A percentile compares a stretch with the other conserved stretches of the same genome.
Evolutionary conservation across 1,140 invertebrate species (phyloP).

Genomic region (Drosophila saltans): DNA sequence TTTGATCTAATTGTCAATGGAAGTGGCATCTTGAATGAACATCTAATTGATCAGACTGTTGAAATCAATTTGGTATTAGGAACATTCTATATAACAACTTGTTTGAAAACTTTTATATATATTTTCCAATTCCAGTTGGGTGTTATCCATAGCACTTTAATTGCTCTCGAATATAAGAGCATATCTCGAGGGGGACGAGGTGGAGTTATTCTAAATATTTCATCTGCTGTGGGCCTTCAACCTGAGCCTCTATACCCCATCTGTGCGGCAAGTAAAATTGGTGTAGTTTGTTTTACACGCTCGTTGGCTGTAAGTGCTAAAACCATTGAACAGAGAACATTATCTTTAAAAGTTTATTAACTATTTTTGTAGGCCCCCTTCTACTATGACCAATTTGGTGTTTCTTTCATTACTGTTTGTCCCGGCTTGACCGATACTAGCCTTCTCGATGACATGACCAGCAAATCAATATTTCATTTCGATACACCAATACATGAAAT

Average conservation of each 20-base stretch:
- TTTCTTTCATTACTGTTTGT: conserved; percentile 69
- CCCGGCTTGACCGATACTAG: conserved; percentile 71
- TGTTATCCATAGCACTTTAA: conserved; percentile 58
- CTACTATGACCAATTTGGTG: conserved; percentile 48
- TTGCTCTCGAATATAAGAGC: conserved; percentile 83
- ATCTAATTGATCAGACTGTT: conserved; percentile 48
- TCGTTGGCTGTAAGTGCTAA: conserved; percentile 54
- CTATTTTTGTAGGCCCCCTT: conserved; percentile 34
- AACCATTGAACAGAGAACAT: background rate
- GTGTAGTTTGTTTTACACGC: conserved; percentile 83
- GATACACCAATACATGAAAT: conserved; percentile 35
- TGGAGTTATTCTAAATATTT: conserved; percentile 86
- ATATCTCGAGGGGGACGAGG: conserved; percentile 85
- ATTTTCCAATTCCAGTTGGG: conserved; percentile 42
- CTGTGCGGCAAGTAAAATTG: conserved; percentile 84
- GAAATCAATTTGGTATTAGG: conserved; percentile 61
- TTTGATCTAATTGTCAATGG: conserved; percentile 72
- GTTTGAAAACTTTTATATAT: background rate
- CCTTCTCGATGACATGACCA: conserved; percentile 42
- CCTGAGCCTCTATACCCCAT: conserved; percentile 66
- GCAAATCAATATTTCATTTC: conserved; percentile 56
- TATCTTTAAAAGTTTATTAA: no score
- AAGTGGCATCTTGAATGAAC: conserved; percentile 67
- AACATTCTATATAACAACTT: background rate
- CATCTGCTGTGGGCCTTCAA: conserved; percentile 85